Evolutionary conservation across 1,140 invertebrate genomes (phyloP).

Genomic region (Tribolium castaneum): DNA sequence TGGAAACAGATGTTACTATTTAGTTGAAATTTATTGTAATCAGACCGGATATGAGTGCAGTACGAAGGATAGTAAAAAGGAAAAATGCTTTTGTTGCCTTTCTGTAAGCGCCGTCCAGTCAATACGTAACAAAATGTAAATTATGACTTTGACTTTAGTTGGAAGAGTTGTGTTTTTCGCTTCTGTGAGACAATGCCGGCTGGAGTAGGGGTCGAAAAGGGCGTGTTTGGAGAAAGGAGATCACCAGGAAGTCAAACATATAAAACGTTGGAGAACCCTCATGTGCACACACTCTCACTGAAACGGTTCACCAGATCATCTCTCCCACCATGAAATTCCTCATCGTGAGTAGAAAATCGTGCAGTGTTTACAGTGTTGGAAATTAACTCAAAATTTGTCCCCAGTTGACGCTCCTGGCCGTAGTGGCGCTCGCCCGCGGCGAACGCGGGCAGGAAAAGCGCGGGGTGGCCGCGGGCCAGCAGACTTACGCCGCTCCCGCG

Average conservation of each 20-base stretch:
- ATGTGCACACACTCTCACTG: conserved; percentile 53
- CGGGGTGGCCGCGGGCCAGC: background rate
- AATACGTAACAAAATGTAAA: conserved; percentile 11
- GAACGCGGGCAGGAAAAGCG: conserved; percentile 39
- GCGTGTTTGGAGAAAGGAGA: conserved; percentile 58
- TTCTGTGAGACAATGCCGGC: conserved; percentile 22
- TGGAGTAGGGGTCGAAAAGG: conserved; percentile 39
- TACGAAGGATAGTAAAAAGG: background rate
- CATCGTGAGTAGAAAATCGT: conserved; percentile 22
- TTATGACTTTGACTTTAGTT: conserved; percentile 11
- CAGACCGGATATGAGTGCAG: too few relatives aligned
- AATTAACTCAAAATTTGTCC: background rate
- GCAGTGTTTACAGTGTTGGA: too few relatives aligned
- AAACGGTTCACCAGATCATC: conserved; percentile 43
- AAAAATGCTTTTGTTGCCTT: too few relatives aligned
- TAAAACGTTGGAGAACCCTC: conserved; percentile 52
- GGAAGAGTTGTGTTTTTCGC: conserved; percentile 12
- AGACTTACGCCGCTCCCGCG: conserved; percentile 7
- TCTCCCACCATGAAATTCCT: conserved; percentile 52
- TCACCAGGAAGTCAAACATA: conserved; percentile 55
- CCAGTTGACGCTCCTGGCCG: conserved; percentile 25
- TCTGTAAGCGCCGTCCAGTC: background rate
- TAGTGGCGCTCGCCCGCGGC: conserved; percentile 18
- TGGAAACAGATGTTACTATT: too few relatives aligned
- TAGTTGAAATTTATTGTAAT: too few relatives aligned